Conservation (phyloP, 2,888 invertebrate species). For the Amphimallon solstitiale region DNA sequence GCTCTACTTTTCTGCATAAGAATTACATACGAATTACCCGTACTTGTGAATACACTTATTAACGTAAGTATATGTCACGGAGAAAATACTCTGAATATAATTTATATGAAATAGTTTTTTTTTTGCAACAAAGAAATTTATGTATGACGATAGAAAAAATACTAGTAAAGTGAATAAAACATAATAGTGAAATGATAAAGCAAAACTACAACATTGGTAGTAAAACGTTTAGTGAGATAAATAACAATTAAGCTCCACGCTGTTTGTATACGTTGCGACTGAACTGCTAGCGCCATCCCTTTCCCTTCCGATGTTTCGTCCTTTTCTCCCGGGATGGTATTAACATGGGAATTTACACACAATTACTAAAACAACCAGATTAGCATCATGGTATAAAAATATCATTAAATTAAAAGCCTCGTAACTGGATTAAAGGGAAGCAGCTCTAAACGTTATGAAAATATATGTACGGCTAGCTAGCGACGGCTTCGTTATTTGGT, state of each 20-base stretch:
- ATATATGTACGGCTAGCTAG: conserved; percentile 44
- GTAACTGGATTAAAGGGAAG: conserved; percentile 50
- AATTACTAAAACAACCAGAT: conserved; percentile 44
- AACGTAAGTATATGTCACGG: too few species aligned
- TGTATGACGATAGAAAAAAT: not conserved
- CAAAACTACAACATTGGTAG: not conserved
- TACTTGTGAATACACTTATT: too few species aligned
- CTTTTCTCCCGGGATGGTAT: conserved; percentile 24
- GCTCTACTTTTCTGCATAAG: too few species aligned
- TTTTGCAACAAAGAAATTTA: not conserved
- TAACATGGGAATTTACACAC: conserved; percentile 43
- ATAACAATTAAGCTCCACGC: conserved; percentile 37
- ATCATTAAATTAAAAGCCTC: conserved; percentile 53
- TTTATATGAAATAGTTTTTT: too few species aligned
- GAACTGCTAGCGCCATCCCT: conserved; percentile 17
- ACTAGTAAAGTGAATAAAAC: not conserved
- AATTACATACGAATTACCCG: too few species aligned
- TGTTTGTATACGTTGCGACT: not conserved
- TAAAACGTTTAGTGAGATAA: conserved; percentile 33
- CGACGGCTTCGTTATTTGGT: conserved; percentile 9
- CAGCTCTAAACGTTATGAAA: conserved; percentile 42
- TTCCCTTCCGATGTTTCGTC: conserved; percentile 17
- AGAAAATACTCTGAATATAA: too few species aligned
- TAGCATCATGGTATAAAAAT: conserved; percentile 49
- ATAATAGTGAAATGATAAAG: not conserved